Evolutionary conservation across 2,797 vertebrate species (phyloP).

Genomic region (Scleropages formosus): DNA sequence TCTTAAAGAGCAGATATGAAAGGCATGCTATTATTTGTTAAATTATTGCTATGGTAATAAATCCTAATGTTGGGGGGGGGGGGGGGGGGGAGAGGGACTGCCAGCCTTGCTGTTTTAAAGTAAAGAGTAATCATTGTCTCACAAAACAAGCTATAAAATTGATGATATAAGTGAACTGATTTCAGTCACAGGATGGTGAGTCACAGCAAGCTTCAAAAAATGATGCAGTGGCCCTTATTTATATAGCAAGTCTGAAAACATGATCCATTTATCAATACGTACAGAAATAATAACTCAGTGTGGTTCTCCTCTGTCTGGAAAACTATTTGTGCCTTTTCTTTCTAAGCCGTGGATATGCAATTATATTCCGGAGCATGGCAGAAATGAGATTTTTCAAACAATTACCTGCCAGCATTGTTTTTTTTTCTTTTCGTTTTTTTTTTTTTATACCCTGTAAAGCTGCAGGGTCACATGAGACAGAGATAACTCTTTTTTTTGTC

Average conservation of each 20-base stretch:
- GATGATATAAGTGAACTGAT: neutral
- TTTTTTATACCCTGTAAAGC: neutral
- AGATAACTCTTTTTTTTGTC: neutral
- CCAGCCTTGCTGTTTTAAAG: neutral
- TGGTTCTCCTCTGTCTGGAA: neutral
- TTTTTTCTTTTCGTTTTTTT: neutral
- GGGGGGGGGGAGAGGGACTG: neutral
- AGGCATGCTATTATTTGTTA: neutral
- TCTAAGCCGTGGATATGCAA: neutral
- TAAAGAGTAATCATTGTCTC: neutral
- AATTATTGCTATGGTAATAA: neutral
- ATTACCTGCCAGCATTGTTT: constrained; percentile 1
- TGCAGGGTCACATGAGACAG: constrained; percentile 9
- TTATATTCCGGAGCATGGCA: no score
- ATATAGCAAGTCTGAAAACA: neutral
- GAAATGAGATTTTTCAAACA: no score
- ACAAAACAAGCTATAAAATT: neutral
- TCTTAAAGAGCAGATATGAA: neutral
- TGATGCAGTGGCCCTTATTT: neutral
- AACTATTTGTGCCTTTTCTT: neutral
- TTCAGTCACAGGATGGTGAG: neutral
- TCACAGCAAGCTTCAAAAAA: neutral
- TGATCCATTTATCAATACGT: neutral
- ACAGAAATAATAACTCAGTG: neutral
- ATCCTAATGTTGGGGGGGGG: neutral